These are phyloP conservation scores for silkworm (Bombyx mori) DNA, from an alignment of 1,140 invertebrate species.

Conservation along the genomic window DNA sequence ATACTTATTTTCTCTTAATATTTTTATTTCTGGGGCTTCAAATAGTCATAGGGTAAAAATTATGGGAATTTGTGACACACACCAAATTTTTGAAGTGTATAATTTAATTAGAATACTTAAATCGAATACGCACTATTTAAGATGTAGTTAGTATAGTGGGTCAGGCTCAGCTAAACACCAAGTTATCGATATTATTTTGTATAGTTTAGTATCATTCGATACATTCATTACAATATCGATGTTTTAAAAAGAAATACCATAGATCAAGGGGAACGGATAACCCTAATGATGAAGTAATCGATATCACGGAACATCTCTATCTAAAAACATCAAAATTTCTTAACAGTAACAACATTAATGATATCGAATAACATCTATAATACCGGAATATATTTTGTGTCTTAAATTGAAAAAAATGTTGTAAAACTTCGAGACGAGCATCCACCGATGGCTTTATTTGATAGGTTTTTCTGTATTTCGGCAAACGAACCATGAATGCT, in stretches of 20 bases:
- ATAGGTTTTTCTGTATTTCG: too few species aligned
- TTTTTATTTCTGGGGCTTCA: too few species aligned
- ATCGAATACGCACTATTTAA: too few species aligned
- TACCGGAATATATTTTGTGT: constrained; percentile 38
- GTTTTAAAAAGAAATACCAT: constrained; percentile 27
- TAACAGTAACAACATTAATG: constrained; percentile 37
- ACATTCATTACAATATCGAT: constrained; percentile 27
- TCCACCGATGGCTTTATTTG: too few species aligned
- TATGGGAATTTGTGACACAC: too few species aligned
- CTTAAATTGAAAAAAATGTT: too few species aligned
- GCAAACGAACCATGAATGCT: too few species aligned
- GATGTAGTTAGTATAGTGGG: not conserved
- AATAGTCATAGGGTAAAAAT: too few species aligned
- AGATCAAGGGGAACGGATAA: constrained; percentile 46
- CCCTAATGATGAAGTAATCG: constrained; percentile 40
- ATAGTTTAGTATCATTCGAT: not conserved
- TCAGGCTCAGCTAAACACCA: constrained; percentile 2
- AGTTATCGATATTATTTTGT: constrained; percentile 4
- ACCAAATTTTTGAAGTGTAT: too few species aligned
- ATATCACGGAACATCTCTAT: constrained; percentile 8
- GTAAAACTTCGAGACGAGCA: too few species aligned
- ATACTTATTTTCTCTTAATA: too few species aligned
- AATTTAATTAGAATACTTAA: too few species aligned
- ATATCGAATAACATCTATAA: constrained; percentile 42
- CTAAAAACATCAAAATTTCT: constrained; percentile 33